Evolutionary conservation across 2,113 vertebrate genomes (phyloP).

Genomic region (Corythaeola cristata): DNA sequence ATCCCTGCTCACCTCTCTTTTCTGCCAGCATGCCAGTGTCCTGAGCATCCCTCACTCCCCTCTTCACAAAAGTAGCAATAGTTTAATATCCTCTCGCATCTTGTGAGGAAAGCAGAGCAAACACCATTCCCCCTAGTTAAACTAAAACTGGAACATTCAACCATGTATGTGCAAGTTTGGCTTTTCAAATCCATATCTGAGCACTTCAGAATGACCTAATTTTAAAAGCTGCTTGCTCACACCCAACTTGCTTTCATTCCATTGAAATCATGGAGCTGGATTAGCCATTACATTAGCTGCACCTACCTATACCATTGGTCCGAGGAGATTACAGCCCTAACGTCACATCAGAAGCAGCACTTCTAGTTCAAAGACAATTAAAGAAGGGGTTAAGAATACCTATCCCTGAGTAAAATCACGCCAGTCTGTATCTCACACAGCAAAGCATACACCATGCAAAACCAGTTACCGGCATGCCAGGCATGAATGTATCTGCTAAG

Average conservation of each 20-base stretch:
- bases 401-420: background rate
- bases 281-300: background rate
- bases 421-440: background rate
- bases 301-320: background rate
- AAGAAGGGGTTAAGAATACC: background rate
- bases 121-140: background rate
- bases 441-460: background rate
- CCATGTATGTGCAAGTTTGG: background rate
- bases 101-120: background rate
- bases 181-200: background rate
- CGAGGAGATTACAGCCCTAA: background rate
- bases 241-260: background rate
- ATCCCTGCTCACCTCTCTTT: background rate
- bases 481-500: background rate
- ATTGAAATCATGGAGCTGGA: background rate
- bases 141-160: background rate
- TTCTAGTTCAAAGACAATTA: background rate
- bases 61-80: background rate
- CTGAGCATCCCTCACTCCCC: background rate
- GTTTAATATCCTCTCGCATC: background rate
- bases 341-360: background rate
- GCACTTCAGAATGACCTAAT: background rate
- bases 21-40: fast-evolving
- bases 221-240: background rate
- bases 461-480: no score